Percentiles rank a stretch among this genome's conserved stretches.
phyloP scores from a whole-genome alignment of 2,113 vertebrate species.

The Onychorhynchus coronatus region DNA sequence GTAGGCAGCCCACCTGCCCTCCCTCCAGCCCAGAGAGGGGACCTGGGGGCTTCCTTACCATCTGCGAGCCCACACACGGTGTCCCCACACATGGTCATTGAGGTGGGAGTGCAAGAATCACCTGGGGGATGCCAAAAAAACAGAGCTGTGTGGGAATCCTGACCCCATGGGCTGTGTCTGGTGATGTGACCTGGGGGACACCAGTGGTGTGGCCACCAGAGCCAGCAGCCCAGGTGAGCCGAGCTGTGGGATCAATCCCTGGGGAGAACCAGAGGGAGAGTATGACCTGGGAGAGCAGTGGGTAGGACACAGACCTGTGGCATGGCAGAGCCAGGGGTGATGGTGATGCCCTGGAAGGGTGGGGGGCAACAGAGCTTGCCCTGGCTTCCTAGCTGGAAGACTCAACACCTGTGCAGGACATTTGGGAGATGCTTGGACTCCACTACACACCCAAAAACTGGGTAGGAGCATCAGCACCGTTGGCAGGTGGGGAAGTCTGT shows the following conservation, averaged over 20 bases:
- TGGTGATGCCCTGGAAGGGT: too few relatives aligned
- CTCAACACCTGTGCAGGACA: not conserved
- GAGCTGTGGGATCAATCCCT: not conserved
- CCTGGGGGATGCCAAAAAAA: not conserved
- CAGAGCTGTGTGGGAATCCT: not conserved
- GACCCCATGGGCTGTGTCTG: not conserved
- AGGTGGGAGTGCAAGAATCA: not conserved
- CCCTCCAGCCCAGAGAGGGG: not conserved
- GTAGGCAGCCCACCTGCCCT: not conserved
- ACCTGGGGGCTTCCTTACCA: not conserved
- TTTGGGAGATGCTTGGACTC: rapidly evolving
- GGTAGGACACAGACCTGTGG: not conserved
- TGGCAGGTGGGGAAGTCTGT: too few relatives aligned
- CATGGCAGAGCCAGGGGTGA: not conserved
- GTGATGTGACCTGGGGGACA: not conserved
- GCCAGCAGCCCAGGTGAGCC: not conserved
- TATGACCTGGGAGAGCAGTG: not conserved
- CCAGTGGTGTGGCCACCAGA: not conserved
- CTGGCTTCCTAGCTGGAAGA: too few relatives aligned
- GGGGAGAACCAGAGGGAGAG: not conserved
- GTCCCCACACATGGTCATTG: not conserved
- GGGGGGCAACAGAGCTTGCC: not conserved
- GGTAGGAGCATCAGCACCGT: not conserved
- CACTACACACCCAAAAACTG: rapidly evolving
- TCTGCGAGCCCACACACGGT: not conserved